Percentiles rank a stretch among this genome's conserved stretches.
phyloP scores from a whole-genome alignment of 2,113 vertebrate species.

The Sapayoa aenigma region DNA sequence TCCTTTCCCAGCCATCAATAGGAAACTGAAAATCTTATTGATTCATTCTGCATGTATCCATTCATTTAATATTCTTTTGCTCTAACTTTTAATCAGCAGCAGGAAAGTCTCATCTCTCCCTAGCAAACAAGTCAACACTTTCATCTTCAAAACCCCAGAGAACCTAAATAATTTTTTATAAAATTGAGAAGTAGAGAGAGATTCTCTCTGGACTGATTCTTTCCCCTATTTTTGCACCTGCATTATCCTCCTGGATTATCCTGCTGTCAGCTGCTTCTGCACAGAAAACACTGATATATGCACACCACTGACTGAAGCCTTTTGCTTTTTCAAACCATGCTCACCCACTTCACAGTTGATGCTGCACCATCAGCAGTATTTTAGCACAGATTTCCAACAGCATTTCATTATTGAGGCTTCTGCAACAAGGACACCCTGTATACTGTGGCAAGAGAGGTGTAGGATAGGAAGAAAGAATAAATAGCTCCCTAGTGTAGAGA shows the following conservation, averaged over 20 bases:
- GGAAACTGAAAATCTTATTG: background rate
- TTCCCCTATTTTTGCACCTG: constrained; percentile 6
- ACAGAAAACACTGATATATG: constrained; percentile 20
- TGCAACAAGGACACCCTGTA: background rate
- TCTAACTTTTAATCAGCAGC: background rate
- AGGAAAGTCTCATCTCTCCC: background rate
- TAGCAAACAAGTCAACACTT: background rate
- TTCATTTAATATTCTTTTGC: background rate
- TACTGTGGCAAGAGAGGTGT: background rate
- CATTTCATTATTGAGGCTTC: background rate
- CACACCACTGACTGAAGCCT: background rate
- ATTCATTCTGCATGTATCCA: background rate
- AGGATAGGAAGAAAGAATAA: background rate
- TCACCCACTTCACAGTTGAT: background rate
- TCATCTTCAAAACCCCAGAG: constrained; percentile 5
- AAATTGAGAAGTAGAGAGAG: background rate
- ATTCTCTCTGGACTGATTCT: background rate
- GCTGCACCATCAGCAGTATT: constrained; percentile 4
- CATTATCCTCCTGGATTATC: constrained; percentile 47
- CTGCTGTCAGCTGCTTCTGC: constrained; percentile 8
- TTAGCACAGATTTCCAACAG: background rate
- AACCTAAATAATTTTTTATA: constrained; percentile 2
- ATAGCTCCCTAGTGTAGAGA: background rate
- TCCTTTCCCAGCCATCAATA: background rate
- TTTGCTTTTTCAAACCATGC: background rate